Evolutionary conservation across 2,797 vertebrate species (phyloP), one percentile per base, ranked within the genome.

Genomic region (Choloepus didactylus): DNA sequence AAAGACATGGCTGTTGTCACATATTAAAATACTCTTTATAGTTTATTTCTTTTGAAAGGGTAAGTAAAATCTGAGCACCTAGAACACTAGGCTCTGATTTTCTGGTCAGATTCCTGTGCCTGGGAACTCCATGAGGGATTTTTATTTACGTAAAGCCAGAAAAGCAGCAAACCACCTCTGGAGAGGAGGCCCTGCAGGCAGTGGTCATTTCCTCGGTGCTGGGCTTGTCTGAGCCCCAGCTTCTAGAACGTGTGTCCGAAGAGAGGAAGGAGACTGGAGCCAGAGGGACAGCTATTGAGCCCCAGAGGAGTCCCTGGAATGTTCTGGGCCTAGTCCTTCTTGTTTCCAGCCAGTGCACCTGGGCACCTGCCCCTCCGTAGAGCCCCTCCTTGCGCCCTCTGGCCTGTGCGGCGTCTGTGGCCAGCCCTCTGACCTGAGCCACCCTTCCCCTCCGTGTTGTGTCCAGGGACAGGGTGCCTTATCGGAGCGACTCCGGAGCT

Each of bases 401-500:
- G 49, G 9, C 9, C 12, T 9, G 49, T 10, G 49, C 8, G 49
- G n/a, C 29, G 31, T 69, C 27, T 5, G 0, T 29, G 62, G n/a
- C 29, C 31, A 29, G 60, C 56, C 25, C 1, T 70, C 44, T 98
- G 92, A 98, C 21, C 0, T 73, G 0, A 95, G 12, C 66, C 41
- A 44, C 41, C 41, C 41, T 44, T 44, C 41, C 31, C 94, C n/a
- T 88, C 94, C 95, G 93, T 97, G 44, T 97, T 94, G 77, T 60
- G 31, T 93, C 56, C 81, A 99, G 99, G 98, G 99, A 59, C 99
- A 99, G 98, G 99, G 99, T 35, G 99, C 99, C 83, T 98, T 99
- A 88, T 99, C 99, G 0, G 99, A 99, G 98, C 98, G 99, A 59
- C 99, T 99, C 75, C 98, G 99, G 96, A 99, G 99, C 96, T 99